Conservation (phyloP, 1,140 invertebrate genomes). For the Apis florea region DNA sequence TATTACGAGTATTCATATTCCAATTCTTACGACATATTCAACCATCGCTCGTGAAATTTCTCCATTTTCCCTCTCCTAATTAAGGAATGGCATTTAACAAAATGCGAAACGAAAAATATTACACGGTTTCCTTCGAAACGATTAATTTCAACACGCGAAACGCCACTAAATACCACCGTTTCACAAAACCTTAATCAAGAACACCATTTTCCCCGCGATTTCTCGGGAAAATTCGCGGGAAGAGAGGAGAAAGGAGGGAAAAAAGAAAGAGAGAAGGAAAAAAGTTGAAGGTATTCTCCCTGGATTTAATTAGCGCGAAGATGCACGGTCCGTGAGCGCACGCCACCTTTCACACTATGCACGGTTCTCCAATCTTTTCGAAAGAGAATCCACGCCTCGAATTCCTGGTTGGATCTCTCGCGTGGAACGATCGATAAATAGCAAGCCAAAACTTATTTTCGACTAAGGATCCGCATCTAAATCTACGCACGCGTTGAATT, state of each 20-base stretch:
- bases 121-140: not conserved
- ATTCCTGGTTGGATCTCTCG: not conserved
- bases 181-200: not conserved
- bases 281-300: not conserved
- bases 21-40: not conserved
- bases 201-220: not conserved
- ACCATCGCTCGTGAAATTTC: not conserved
- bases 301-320: conserved; percentile 32
- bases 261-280: not conserved
- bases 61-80: not conserved
- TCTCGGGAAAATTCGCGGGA: not conserved
- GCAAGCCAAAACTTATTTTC: not conserved
- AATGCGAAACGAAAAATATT: not conserved
- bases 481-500: not conserved
- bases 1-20: no score
- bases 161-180: not conserved
- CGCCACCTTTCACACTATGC: not conserved
- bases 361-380: no score
- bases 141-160: not conserved
- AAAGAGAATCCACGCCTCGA: not conserved
- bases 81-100: not conserved
- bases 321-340: not conserved
- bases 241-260: not conserved
- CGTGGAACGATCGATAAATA: not conserved
- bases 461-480: no score